Conservation (phyloP, 23 tunicate species). For the Clavelina lepadiformis region DNA sequence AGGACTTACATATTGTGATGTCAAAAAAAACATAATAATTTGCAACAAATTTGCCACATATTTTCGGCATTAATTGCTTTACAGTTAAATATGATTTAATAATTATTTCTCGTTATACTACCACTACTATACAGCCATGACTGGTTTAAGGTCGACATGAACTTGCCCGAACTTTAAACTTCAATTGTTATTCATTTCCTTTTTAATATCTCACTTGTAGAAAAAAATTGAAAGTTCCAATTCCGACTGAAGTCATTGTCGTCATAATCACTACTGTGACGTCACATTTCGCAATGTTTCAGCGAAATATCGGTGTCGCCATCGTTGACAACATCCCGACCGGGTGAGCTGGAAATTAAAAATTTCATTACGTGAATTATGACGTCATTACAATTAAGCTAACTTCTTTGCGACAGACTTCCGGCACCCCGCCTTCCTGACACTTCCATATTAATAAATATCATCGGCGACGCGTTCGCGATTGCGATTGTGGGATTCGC, state of each 20-base stretch:
- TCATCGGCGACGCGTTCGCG: constrained; percentile 82
- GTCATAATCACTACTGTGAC: constrained; percentile 74
- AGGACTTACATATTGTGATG: too few relatives aligned
- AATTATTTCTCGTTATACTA: too few relatives aligned
- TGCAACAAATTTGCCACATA: too few relatives aligned
- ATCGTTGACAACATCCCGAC: constrained; percentile 78
- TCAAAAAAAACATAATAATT: too few relatives aligned
- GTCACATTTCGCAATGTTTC: constrained; percentile 80
- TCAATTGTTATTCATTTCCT: constrained; percentile 53
- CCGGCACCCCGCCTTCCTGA: constrained; percentile 79
- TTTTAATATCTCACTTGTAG: constrained; percentile 67
- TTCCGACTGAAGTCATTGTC: constrained; percentile 90
- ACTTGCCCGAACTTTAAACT: constrained; percentile 52
- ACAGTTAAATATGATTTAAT: not conserved
- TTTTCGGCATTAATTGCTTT: too few relatives aligned
- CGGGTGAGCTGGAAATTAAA: constrained; percentile 50
- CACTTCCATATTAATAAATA: constrained; percentile 35
- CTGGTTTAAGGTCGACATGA: constrained; percentile 15
- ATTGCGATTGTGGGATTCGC: constrained; percentile 86
- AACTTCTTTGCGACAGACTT: constrained; percentile 68
- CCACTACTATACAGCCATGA: constrained; percentile 52
- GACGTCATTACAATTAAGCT: not conserved
- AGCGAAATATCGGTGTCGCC: constrained; percentile 40
- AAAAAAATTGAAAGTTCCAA: constrained; percentile 58
- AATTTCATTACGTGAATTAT: not conserved